A percentile compares a stretch with the other conserved stretches of the same genome.
These are phyloP conservation scores for Oplegnathus fasciatus DNA, from an alignment of 2,113 vertebrate genomes.

Conservation along the genomic window DNA sequence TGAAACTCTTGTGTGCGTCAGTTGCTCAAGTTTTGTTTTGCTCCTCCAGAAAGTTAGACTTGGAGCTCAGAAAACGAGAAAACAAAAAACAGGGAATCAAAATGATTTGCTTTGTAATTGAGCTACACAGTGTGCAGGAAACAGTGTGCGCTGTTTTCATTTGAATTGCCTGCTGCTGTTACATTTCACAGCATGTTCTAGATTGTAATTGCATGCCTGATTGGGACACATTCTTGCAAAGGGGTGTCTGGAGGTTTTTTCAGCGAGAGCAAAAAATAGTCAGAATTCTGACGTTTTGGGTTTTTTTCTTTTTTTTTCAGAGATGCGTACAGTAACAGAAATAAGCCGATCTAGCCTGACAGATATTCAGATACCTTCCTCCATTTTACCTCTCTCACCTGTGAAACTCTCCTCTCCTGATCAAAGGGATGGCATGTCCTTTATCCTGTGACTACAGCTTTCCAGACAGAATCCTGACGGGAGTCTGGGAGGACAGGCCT, in stretches of 20 bases:
- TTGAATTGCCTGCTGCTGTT: slow-evolving; percentile 60
- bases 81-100: slow-evolving; percentile 22
- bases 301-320: neutral
- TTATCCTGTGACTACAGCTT: slow-evolving; percentile 71
- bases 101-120: slow-evolving; percentile 69
- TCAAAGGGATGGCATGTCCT: slow-evolving; percentile 77
- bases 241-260: slow-evolving; percentile 44
- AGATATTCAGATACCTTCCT: slow-evolving; percentile 74
- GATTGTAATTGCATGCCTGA: slow-evolving; percentile 78
- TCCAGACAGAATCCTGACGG: slow-evolving; percentile 65
- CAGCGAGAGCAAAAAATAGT: slow-evolving; percentile 47
- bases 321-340: slow-evolving; percentile 52
- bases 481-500: slow-evolving; percentile 64
- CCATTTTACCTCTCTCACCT: slow-evolving; percentile 72
- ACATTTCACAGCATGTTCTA: slow-evolving; percentile 58
- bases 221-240: slow-evolving; percentile 64
- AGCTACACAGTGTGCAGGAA: slow-evolving; percentile 59
- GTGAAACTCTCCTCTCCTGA: slow-evolving; percentile 70
- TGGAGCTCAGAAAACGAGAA: neutral
- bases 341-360: slow-evolving; percentile 60
- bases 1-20: slow-evolving; percentile 33
- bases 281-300: slow-evolving; percentile 25
- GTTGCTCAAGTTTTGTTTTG: slow-evolving; percentile 15
- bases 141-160: slow-evolving; percentile 58
- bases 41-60: neutral